Percentiles rank a stretch among this genome's conserved stretches.
These are phyloP conservation scores for Druceiella hillmani DNA, from an alignment of 2,888 invertebrate species.

Conservation along the genomic window DNA sequence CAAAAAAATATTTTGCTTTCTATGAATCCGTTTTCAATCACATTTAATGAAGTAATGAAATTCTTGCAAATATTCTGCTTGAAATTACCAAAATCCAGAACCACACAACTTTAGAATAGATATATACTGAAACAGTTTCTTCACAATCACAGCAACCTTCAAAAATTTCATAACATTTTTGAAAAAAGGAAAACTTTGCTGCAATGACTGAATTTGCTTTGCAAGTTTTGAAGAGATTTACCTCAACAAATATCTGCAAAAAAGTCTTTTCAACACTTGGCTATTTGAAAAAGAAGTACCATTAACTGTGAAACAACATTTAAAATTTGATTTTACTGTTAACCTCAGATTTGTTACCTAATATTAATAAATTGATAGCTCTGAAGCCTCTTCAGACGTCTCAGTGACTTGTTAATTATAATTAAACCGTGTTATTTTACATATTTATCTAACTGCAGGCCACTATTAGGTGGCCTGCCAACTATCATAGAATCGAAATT, in stretches of 20 bases:
- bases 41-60: no score
- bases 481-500: no score
- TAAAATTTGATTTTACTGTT: constrained; percentile 1
- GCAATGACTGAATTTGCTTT: constrained; percentile 1
- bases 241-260: background rate
- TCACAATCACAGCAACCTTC: no score
- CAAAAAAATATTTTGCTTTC: no score
- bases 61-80: no score
- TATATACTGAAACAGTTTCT: no score
- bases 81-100: no score
- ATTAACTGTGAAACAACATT: constrained; percentile 1
- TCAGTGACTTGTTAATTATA: background rate
- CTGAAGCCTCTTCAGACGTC: background rate
- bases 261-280: background rate
- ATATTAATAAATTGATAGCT: background rate
- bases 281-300: background rate
- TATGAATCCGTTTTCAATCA: no score
- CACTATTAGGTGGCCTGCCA: no score
- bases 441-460: background rate
- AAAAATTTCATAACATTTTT: background rate
- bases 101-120: no score
- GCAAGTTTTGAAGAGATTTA: background rate
- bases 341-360: constrained; percentile 1
- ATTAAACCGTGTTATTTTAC: background rate
- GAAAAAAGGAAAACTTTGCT: background rate